Evolutionary conservation across 2,888 invertebrate genomes (phyloP), one percentile per base, ranked within the genome.

Genomic region (Leptopilina myrica): DNA sequence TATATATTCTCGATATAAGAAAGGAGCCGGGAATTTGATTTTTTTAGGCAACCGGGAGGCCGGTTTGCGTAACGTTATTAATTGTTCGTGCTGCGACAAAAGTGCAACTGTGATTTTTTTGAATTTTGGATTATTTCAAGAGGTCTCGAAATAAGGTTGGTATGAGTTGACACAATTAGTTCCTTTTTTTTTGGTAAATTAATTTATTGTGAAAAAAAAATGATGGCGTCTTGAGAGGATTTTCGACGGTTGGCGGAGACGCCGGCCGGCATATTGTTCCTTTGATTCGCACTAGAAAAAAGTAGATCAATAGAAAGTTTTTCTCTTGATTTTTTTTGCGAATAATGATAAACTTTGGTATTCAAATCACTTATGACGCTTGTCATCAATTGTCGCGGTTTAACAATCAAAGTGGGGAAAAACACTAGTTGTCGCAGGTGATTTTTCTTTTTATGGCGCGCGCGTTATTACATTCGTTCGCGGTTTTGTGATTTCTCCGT

Each of bases 91-190:
- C 56, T 53, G 56, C 53, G 73, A 53, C 33, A 73, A 43, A 73
- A 73, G 73, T 73, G 73, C 73, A 46, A 49, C 67, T 73, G 73
- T 73, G 73, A 26, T 73, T 56, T 73, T 33, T 56, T 73, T 73
- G 73, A 56, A 73, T 33, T 56, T 73, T 73, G 73, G 73, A 73
- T 73, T 73, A 73, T 49, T 73, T 56, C 73, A 53, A 56, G 53
- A 73, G 7, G 33, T 9, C 14, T 9, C 14, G 8, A 56, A 12
- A 56, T 49, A 73, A 73, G 73, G 73, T 73, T 73, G 14, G 73
- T 73, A 62, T 62, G 8, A 62, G 49, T 49, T 49, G 49, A 67
- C n/a, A 67, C n/a, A 43, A 12, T 66, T 2, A 14, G 0, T 43
- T 4, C 40, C 20, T 20, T 20, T 20, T 7, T 40, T 65, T 5